Evolutionary conservation across 2,888 invertebrate species (phyloP).

Genomic region (Exephanes ischioxanthus): DNA sequence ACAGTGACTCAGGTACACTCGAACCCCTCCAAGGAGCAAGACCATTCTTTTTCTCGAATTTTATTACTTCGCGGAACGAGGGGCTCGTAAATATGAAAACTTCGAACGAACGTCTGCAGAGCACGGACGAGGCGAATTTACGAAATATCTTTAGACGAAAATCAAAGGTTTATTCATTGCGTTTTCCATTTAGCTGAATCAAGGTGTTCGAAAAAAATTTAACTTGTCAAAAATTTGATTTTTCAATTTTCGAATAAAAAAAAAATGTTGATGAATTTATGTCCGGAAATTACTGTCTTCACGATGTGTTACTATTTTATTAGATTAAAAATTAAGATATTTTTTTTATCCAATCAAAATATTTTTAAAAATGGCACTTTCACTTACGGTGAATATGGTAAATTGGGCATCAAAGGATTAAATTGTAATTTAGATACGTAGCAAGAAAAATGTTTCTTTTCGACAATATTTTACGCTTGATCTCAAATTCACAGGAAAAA

Average conservation of each 20-base stretch:
- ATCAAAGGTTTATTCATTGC: neutral
- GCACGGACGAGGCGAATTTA: neutral
- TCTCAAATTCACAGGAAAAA: constrained; percentile 86
- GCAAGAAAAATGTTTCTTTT: neutral
- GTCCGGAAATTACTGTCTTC: too few species aligned
- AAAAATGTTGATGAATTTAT: too few species aligned
- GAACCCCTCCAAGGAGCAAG: neutral
- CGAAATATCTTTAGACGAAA: neutral
- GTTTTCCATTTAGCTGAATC: neutral
- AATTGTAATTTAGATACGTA: neutral
- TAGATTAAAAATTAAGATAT: neutral
- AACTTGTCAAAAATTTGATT: too few species aligned
- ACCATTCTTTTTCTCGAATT: neutral
- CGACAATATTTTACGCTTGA: neutral
- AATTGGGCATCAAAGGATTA: neutral
- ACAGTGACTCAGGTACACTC: constrained; percentile 32
- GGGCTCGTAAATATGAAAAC: constrained; percentile 5
- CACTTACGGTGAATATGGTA: too few species aligned
- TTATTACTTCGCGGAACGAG: constrained; percentile 3
- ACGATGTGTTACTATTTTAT: too few species aligned
- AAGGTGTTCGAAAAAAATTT: too few species aligned
- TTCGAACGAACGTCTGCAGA: neutral
- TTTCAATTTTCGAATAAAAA: too few species aligned
- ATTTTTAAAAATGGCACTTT: too few species aligned
- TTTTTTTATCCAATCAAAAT: neutral